Base-by-base conservation (phyloP, 2,888 invertebrate genomes). In the Chaetoderma sp. region DNA sequence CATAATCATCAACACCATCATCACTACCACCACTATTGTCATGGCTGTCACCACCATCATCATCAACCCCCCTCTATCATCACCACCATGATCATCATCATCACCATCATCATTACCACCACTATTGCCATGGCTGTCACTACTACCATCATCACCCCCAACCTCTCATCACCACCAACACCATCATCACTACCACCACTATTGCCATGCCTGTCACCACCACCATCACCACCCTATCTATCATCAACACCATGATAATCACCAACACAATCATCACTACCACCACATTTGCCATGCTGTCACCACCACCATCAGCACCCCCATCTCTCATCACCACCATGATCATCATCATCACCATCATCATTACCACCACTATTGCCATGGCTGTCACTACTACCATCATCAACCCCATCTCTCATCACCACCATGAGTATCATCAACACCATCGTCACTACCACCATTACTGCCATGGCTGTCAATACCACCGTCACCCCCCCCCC, bases 81-180 rank as follows among this genome's bases (percentile, higher is more conserved):
- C 50, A 36, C 56, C 42, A 33, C 18, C 32, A 55, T 32, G 36
- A 50, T 63, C 65, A 50, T 63, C 61, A 63, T 8, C 60, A 49
- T 52, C 65, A 33, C 52, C 52, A 63, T 50, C 61, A 50, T 52
- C 60, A 63, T 54, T 42, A 54, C 63, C 65, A 60, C 47, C 57
- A 63, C 6, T 45, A 42, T 55, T 55, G 27, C 55, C 42, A 61
- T 62, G 50, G 49, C 36, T 50, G 16, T 63, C 49, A 49, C 49
- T 47, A 1, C 56, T 33, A 32, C 56, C 55, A 32, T 60, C 30
- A 58, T 60, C 54, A 58, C n/a, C n/a, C n/a, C n/a, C n/a, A n/a
- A n/a, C n/a, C n/a, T n/a, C n/a, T n/a, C n/a, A n/a, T n/a, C n/a
- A n/a, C n/a, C n/a, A n/a, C n/a, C n/a, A n/a, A n/a, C n/a, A n/a